Percentiles rank a stretch among this genome's conserved stretches.
Evolutionary conservation across 1,140 invertebrate species (phyloP).

Genomic region (Bradysia coprophila): DNA sequence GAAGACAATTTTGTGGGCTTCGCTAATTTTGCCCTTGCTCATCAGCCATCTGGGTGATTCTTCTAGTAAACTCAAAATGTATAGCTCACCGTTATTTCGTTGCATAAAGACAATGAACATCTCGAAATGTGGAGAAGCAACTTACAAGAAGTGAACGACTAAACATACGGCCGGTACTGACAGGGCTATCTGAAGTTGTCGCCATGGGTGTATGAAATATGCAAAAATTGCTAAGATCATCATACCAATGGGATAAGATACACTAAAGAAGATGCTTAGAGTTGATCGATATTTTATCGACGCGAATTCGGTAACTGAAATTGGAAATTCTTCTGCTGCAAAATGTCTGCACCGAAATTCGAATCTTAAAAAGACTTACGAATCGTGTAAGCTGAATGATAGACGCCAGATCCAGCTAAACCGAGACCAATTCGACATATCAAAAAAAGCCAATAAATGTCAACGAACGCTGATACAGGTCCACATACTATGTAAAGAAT

Average conservation of each 20-base stretch:
- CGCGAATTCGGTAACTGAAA: conserved; percentile 40
- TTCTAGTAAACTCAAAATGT: conserved; percentile 13
- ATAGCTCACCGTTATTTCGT: too few relatives aligned
- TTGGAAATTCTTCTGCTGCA: not conserved
- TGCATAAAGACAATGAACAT: too few relatives aligned
- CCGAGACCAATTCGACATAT: conserved; percentile 31
- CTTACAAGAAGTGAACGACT: conserved; percentile 30
- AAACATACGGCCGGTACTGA: conserved; percentile 31
- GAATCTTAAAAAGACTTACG: too few relatives aligned
- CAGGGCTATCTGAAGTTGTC: conserved; percentile 30
- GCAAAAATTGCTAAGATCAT: conserved; percentile 30
- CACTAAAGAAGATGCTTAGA: conserved; percentile 36
- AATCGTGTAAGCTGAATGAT: conserved; percentile 36
- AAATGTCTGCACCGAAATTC: not conserved
- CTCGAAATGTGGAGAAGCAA: too few relatives aligned
- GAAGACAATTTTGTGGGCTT: conserved; percentile 45
- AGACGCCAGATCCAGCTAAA: conserved; percentile 29
- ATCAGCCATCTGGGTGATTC: conserved; percentile 73
- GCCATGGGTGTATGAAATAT: conserved; percentile 30
- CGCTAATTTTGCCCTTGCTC: conserved; percentile 43
- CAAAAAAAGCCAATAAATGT: conserved; percentile 31
- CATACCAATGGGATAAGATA: conserved; percentile 34
- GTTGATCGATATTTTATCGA: conserved; percentile 35
- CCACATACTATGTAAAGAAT: conserved; percentile 28
- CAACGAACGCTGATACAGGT: conserved; percentile 27